Evolutionary conservation across 2,113 vertebrate species (phyloP).

Genomic region (Caranx ignobilis): DNA sequence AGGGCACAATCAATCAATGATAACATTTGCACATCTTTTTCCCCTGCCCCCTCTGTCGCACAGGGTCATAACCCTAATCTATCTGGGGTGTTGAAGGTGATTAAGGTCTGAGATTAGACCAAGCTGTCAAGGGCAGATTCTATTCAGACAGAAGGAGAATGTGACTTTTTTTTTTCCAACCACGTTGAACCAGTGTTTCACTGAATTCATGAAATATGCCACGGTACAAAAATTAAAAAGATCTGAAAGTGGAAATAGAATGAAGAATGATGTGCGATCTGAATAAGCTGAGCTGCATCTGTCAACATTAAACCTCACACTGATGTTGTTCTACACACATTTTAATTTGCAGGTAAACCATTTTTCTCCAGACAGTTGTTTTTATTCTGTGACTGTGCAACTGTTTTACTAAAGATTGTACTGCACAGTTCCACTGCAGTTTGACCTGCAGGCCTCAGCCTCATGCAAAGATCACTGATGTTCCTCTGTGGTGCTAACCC

Average conservation of each 20-base stretch:
- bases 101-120: constrained; percentile 71
- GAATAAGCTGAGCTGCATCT: no score
- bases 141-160: constrained; percentile 36
- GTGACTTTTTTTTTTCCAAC: neutral
- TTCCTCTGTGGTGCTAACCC: neutral
- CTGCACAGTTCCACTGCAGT: no score
- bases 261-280: no score
- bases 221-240: neutral
- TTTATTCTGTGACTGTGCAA: no score
- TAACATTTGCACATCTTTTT: constrained; percentile 75
- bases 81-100: constrained; percentile 77
- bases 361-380: no score
- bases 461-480: constrained; percentile 3
- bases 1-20: constrained; percentile 81
- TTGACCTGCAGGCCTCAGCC: neutral
- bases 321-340: neutral
- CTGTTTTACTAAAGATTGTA: no score
- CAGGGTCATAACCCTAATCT: constrained; percentile 81
- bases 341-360: no score
- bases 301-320: no score
- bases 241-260: neutral
- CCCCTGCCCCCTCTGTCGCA: constrained; percentile 69
- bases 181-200: neutral
- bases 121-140: constrained; percentile 70
- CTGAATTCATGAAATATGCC: neutral